Percentiles rank a stretch among this genome's conserved stretches.
These are phyloP conservation scores for Trisateles emortualis DNA, from an alignment of 2,888 invertebrate species.

Conservation along the genomic window DNA sequence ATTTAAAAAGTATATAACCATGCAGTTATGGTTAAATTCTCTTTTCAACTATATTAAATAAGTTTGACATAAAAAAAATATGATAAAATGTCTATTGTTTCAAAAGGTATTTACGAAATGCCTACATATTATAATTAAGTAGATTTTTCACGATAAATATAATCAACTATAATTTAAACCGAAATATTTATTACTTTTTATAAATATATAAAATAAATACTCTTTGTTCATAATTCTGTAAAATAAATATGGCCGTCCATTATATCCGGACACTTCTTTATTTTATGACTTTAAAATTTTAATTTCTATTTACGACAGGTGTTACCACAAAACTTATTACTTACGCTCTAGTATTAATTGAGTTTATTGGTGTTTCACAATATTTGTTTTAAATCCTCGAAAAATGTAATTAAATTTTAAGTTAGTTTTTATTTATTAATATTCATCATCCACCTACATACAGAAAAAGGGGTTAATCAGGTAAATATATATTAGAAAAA, in stretches of 20 bases:
- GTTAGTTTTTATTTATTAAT: conserved; percentile 2
- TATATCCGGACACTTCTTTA: background rate
- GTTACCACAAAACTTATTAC: background rate
- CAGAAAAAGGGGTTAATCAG: background rate
- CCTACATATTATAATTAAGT: too few species aligned
- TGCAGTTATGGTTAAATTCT: conserved; percentile 2
- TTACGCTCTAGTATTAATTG: too few species aligned
- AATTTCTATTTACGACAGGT: background rate
- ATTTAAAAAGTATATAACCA: conserved; percentile 21
- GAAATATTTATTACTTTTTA: too few species aligned
- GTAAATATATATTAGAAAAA: background rate
- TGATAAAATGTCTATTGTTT: too few species aligned
- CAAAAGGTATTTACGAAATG: too few species aligned
- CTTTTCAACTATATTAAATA: background rate
- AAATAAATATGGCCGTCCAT: conserved; percentile 10
- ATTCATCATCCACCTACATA: conserved; percentile 1
- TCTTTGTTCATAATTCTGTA: background rate
- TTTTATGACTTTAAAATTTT: background rate
- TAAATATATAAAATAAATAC: too few species aligned
- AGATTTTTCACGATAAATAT: too few species aligned
- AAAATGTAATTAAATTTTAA: conserved; percentile 1
- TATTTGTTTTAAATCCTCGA: background rate
- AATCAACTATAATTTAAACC: too few species aligned
- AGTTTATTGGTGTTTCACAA: too few species aligned
- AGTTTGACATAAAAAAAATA: too few species aligned